phyloP scores from a whole-genome alignment of 2,113 vertebrate species.

The Tenrec ecaudatus region DNA sequence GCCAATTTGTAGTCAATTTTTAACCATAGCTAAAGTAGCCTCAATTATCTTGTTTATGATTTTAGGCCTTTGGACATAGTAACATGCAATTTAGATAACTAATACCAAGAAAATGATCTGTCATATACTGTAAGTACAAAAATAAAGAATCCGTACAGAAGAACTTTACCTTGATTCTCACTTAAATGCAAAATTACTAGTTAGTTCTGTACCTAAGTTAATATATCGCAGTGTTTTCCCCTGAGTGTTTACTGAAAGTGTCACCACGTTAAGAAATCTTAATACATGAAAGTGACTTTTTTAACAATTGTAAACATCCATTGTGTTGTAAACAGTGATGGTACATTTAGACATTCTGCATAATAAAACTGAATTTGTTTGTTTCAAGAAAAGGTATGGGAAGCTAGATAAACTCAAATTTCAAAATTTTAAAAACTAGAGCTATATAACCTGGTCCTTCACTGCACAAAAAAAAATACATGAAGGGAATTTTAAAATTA shows the following conservation, averaged over 20 bases:
- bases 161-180: neutral
- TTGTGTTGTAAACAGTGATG: slow-evolving; percentile 31
- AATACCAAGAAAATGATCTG: neutral
- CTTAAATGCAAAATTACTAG: neutral
- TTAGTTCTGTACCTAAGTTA: neutral
- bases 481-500: too few species aligned
- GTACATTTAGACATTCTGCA: neutral
- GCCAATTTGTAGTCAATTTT: neutral
- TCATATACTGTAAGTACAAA: neutral
- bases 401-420: slow-evolving; percentile 33
- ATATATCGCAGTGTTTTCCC: neutral
- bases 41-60: neutral
- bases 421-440: neutral
- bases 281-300: neutral
- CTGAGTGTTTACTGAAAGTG: neutral
- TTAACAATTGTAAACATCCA: neutral
- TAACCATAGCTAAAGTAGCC: neutral
- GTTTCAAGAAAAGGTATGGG: neutral
- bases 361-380: slow-evolving; percentile 8
- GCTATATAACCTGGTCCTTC: neutral
- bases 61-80: neutral
- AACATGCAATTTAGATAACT: neutral
- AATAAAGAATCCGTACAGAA: neutral
- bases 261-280: slow-evolving; percentile 6
- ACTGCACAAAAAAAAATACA: too few species aligned